Evolutionary conservation across 2,113 vertebrate species (phyloP).

Genomic region (Probosciger aterrimus): DNA sequence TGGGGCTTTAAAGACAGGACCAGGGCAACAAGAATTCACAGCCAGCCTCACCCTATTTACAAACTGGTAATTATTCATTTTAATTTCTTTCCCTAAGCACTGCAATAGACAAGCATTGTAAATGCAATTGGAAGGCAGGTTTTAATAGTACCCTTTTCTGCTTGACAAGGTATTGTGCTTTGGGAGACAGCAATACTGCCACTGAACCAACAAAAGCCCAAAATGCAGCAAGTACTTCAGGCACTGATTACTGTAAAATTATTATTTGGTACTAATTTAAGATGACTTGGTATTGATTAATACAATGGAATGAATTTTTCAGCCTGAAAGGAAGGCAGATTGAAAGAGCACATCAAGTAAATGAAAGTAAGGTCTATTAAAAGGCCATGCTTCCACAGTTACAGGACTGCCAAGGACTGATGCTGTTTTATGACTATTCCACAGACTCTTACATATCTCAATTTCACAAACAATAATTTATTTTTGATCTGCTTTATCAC

Average conservation of each 20-base stretch:
- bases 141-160: neutral
- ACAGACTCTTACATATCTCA: neutral
- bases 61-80: conserved; percentile 8
- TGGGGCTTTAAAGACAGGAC: conserved; percentile 13
- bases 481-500: neutral
- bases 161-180: neutral
- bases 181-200: neutral
- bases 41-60: neutral
- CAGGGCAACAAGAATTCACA: conserved; percentile 14
- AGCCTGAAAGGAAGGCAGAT: conserved; percentile 14
- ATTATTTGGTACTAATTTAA: conserved; percentile 25
- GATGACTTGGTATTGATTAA: conserved; percentile 12
- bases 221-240: neutral
- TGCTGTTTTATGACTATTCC: neutral
- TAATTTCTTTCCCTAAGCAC: conserved; percentile 23
- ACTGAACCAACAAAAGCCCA: neutral
- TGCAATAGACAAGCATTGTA: neutral
- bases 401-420: neutral
- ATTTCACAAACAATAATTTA: neutral
- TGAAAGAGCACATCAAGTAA: neutral
- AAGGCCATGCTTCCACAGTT: neutral
- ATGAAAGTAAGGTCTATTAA: neutral
- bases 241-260: neutral
- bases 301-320: conserved; percentile 18
- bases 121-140: conserved; percentile 8